A percentile compares a stretch with the other conserved stretches of the same genome.
Evolutionary conservation across 2,888 invertebrate genomes (phyloP).

Genomic region (Lithosia quadra): DNA sequence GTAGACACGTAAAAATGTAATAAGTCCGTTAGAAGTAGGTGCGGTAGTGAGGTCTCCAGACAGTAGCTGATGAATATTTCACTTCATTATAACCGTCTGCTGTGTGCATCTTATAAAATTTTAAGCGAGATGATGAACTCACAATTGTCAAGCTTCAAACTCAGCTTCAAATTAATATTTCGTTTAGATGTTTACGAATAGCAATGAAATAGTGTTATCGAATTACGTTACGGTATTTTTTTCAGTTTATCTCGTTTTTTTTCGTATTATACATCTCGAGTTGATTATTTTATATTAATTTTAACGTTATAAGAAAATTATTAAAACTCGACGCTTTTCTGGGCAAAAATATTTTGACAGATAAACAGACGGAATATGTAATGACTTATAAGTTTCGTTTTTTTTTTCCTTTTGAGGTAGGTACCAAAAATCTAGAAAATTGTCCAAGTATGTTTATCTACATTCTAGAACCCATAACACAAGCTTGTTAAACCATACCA

Average conservation of each 20-base stretch:
- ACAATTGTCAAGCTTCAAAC: slow-evolving; percentile 27
- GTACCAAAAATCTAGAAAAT: no score
- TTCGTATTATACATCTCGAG: not conserved
- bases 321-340: no score
- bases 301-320: no score
- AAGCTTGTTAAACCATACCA: no score
- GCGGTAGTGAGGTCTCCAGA: slow-evolving; percentile 74
- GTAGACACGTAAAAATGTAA: slow-evolving; percentile 48
- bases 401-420: no score
- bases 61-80: slow-evolving; percentile 83
- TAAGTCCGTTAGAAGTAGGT: slow-evolving; percentile 50
- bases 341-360: no score
- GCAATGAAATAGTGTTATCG: not conserved
- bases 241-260: not conserved
- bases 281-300: no score
- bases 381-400: no score
- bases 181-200: not conserved
- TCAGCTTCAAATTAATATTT: not conserved
- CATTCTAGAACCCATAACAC: no score
- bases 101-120: slow-evolving; percentile 68
- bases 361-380: no score
- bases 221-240: not conserved
- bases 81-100: slow-evolving; percentile 82
- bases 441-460: no score
- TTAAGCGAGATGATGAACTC: slow-evolving; percentile 63